These are phyloP conservation scores for Platycnemis pennipes DNA, from an alignment of 2,888 invertebrate genomes.

Conservation along the genomic window DNA sequence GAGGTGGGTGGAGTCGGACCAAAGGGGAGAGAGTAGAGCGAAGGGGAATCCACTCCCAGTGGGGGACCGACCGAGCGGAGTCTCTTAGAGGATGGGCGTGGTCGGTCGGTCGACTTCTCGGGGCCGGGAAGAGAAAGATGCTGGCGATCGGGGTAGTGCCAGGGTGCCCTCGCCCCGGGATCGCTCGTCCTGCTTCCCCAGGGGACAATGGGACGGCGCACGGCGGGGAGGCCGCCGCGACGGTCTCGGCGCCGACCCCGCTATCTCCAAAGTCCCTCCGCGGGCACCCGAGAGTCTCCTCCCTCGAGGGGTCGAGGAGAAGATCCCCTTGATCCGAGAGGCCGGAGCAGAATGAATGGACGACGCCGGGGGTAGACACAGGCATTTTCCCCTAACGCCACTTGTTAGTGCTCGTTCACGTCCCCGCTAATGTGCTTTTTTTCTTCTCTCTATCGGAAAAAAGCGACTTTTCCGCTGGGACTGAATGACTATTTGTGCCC, in stretches of 20 bases:
- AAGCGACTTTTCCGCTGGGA: not conserved
- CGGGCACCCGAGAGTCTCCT: not conserved
- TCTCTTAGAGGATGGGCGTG: not conserved
- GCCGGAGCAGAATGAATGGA: not conserved
- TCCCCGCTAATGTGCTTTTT: not conserved
- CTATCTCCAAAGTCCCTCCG: not conserved
- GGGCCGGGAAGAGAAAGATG: not conserved
- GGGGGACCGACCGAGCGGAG: conserved; percentile 24
- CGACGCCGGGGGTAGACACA: not conserved
- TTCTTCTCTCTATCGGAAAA: not conserved
- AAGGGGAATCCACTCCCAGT: not conserved
- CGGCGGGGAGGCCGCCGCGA: conserved; percentile 29
- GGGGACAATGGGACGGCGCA: conserved; percentile 39
- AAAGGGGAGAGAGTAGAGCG: not conserved
- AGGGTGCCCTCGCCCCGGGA: conserved; percentile 7
- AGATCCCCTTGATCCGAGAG: not conserved
- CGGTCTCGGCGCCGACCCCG: not conserved
- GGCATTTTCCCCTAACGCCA: conserved; percentile 14
- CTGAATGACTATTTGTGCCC: conserved; percentile 22
- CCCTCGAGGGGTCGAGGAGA: not conserved
- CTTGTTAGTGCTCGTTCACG: conserved; percentile 30
- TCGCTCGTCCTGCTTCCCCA: conserved; percentile 29
- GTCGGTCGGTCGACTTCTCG: no score
- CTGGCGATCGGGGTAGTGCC: not conserved
- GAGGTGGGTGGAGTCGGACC: not conserved